Base-by-base conservation (phyloP, 2,113 vertebrate genomes). In the Hymenochirus boettgeri region DNA sequence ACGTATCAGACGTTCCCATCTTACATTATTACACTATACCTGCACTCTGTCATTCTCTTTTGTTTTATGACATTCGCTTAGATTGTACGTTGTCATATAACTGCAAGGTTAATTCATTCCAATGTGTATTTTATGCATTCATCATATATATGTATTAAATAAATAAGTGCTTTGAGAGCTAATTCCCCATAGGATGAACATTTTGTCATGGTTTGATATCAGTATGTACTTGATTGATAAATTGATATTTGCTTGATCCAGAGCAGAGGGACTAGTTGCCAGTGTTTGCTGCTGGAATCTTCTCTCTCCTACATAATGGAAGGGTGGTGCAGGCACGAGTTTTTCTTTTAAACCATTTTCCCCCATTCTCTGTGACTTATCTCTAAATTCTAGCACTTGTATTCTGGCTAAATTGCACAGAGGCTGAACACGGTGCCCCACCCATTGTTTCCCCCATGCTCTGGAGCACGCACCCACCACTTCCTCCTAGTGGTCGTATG, bases 291-390 rank as follows among this genome's bases (percentile, higher is more conserved):
- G 7, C 17, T n/a, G 15, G 5, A 42, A 42, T 3, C 35, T 5
- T 5, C 29, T 35, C 10, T 35, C 33, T 12, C n/a, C 39, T n/a
- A n/a, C n/a, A n/a, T n/a, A n/a, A n/a, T 13, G 1, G 2, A 48
- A 22, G 19, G 18, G 19, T 5, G 11, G 5, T 10, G 37, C 7
- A 33, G 42, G 21, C 57, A 27, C 25, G 13, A 13, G 62, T 18
- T 37, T 25, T 13, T 23, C 45, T 48, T 27, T 54, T 26, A 21
- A 46, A 9, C 11, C 1, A 37, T 33, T 37, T 65, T 18, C 33
- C 45, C 29, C 63, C 45, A 37, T 26, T 42, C 24, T 57, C 22
- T 29, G n/a, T n/a, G n/a, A n/a, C n/a, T n/a, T 23, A 37, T 27
- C 6, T 29, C 24, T 31, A 13, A 27, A 21, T 21, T 3, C 10